Base-by-base conservation (phyloP, 2,113 vertebrate species). In the Gracilinanus agilis region DNA sequence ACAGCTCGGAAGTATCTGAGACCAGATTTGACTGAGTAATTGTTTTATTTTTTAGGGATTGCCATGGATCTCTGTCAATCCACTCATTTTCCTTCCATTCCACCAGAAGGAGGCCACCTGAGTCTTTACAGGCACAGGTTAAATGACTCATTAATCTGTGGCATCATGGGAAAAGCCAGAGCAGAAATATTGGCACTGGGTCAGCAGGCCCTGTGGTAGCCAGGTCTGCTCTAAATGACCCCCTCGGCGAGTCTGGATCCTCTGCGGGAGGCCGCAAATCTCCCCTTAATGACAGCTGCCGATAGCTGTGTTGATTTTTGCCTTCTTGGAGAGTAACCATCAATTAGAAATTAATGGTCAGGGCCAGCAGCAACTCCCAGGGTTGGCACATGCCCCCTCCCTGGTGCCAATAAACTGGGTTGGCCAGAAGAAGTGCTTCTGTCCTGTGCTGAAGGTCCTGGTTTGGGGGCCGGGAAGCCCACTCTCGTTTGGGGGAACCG, bases 241-340 rank as follows among this genome's bases (percentile, higher is more conserved):
- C 49, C 49, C 49, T 49, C n/a, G 49, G 49, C 5, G 53, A 54
- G 92, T 75, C 56, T 1, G 0, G 29, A 9, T 0, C 24, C 55
- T 24, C 7, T 1, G 0, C 0, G 23, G 24, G 9, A 0, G 19
- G 58, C 0, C 13, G 21, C 67, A 83, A 9, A 40, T 88, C n/a
- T 40, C 40, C 3, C 3, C 40, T 54, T 67, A 9, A 21, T 0
- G 13, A 27, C 29, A 24, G 23, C 9, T 40, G 56, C 0, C 0
- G 27, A 0, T 0, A 40, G 3, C 10, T 53, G 19, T 83, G 67
- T 90, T 55, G 24, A 55, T 0, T n/a, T 54, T 44, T 2, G 34
- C 53, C 92, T 89, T 53, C 1, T 3, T 29, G 90, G 53, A 0
- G 0, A 88, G 88, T 54, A 25, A 40, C 25, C 10, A 11, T 44